Conservation (phyloP, 1,140 invertebrate species). For the honey bee (Apis mellifera) region Amel_HAv3.1 CM009939.2:3468501-3469000, state of each 20-base stretch:
- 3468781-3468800: no score
- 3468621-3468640: constrained; percentile 27
- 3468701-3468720: constrained; percentile 22
- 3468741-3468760: not conserved
- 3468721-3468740: constrained; percentile 40
- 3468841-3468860: no score
- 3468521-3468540: constrained; percentile 69
- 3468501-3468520: constrained; percentile 66
- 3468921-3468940: no score
- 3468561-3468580: constrained; percentile 77
- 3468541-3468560: constrained; percentile 78
- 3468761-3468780: constrained; percentile 29
- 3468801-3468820: no score
- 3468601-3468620: constrained; percentile 65
- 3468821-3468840: no score
- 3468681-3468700: constrained; percentile 57
- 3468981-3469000: no score
- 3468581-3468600: constrained; percentile 62
- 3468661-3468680: constrained; percentile 42
- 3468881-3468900: no score
- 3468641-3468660: constrained; percentile 49
- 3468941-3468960: no score
- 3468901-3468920: no score
- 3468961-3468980: no score
- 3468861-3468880: no score